A percentile compares a stretch with the other conserved stretches of the same genome.
Conservation (phyloP, 1,140 invertebrate species). For the Drosophila pallidifrons region DNA sequence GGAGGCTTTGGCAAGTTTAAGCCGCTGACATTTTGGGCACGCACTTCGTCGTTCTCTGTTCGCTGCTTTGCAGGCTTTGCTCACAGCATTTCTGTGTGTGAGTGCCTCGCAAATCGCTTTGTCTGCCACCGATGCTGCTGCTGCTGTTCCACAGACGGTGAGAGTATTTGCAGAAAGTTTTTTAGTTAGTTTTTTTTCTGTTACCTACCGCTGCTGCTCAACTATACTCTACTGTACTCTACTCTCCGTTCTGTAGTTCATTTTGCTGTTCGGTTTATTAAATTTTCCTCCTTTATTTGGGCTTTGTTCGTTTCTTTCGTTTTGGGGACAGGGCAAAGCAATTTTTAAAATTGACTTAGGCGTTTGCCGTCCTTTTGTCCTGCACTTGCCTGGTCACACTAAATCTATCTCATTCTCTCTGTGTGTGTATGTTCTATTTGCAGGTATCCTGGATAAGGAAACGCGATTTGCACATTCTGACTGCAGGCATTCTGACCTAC, state of each 20-base stretch:
- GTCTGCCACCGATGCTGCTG: slow-evolving; percentile 23
- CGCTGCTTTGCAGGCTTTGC: neutral
- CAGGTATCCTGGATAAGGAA: slow-evolving; percentile 92
- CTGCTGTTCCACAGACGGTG: slow-evolving; percentile 12
- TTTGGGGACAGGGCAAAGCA: slow-evolving; percentile 46
- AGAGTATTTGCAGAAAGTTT: slow-evolving; percentile 45
- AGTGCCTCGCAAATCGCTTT: slow-evolving; percentile 48
- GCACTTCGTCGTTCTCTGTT: slow-evolving; percentile 41
- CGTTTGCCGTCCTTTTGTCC: slow-evolving; percentile 51
- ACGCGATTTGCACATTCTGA: slow-evolving; percentile 91
- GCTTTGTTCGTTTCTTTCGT: slow-evolving; percentile 25
- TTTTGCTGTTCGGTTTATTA: slow-evolving; percentile 76
- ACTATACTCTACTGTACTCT: neutral
- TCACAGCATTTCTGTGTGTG: slow-evolving; percentile 3
- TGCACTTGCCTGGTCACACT: slow-evolving; percentile 13
- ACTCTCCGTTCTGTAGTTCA: slow-evolving; percentile 48
- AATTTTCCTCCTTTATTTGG: slow-evolving; percentile 71
- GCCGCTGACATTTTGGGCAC: slow-evolving; percentile 79
- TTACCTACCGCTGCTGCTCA: slow-evolving; percentile 3
- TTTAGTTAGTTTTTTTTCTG: slow-evolving; percentile 30
- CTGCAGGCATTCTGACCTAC: slow-evolving; percentile 90
- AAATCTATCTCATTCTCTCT: slow-evolving; percentile 21
- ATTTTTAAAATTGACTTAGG: slow-evolving; percentile 80
- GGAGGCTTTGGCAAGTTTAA: slow-evolving; percentile 66
- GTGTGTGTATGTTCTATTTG: slow-evolving; percentile 31